Evolutionary conservation across 53 echinoderm and acorn worm species (phyloP), one percentile per base, ranked within the genome.

Genomic region (Echinometra lucunter): DNA sequence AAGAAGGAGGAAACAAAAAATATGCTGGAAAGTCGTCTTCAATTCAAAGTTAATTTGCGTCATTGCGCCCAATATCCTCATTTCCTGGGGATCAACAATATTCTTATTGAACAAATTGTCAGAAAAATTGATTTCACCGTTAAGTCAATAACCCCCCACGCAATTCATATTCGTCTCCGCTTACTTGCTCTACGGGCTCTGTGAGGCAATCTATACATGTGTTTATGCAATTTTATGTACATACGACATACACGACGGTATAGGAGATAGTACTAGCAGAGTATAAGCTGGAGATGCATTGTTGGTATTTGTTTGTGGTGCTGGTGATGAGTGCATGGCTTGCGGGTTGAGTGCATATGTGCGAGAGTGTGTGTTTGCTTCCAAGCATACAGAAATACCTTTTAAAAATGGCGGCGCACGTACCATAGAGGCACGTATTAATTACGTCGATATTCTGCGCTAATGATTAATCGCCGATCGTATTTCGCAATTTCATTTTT

Each of bases 111-210:
- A 60, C 58, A 89, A 89, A 60, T 89, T 60, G 5, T 89, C 89
- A 89, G 89, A 89, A 89, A 85, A 89, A 89, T 89, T 89, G 89
- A 89, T 89, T 60, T 89, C 58, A 60, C 17, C 38, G 57, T 27
- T 37, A 89, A 89, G 89, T 89, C 89, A 58, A 89, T 89, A 89
- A 89, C 89, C 89, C n/a, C 89, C 58, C 60, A 89, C 89, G 89
- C 89, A 57, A 89, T 89, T 38, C 63, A 49, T 47, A 85, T 85
- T 85, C 85, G 45, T 30, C 47, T 47, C 49, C 85, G 49, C 49
- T 85, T 28, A n/a, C 49, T 28, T 23, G 49, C n/a, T 28, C 49
- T 0, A 45, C 37, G 49, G n/a, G n/a, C n/a, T n/a, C n/a, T n/a
- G n/a, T n/a, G n/a, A n/a, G n/a, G 13, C 49, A 85, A 28, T n/a